Conservation (phyloP, 2,113 vertebrate species). For the Austrofundulus limnaeus region DNA sequence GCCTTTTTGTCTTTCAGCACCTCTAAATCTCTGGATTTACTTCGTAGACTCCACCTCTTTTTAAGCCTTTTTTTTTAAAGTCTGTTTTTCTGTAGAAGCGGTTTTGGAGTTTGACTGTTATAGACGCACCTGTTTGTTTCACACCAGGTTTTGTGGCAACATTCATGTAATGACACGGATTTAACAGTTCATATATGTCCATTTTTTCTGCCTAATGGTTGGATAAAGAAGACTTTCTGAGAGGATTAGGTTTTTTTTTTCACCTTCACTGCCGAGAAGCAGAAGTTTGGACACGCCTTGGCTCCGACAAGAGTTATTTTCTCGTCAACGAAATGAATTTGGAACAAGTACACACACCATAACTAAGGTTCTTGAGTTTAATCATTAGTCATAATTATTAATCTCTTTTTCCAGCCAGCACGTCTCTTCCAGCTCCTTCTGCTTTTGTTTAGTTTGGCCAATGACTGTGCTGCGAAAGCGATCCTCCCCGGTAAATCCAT, state of each 20-base stretch:
- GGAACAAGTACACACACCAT: neutral
- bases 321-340: neutral
- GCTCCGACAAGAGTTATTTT: neutral
- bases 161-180: too few relatives aligned
- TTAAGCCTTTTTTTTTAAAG: neutral
- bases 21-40: constrained; percentile 39
- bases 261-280: too few relatives aligned
- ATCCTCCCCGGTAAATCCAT: constrained; percentile 59
- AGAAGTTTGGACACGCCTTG: too few relatives aligned
- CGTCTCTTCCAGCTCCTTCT: constrained; percentile 31
- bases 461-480: constrained; percentile 49
- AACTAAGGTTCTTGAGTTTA: constrained; percentile 17
- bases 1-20: constrained; percentile 46
- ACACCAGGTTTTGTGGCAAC: too few relatives aligned
- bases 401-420: constrained; percentile 39
- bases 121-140: too few relatives aligned
- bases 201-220: too few relatives aligned
- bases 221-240: too few relatives aligned
- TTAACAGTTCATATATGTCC: too few relatives aligned
- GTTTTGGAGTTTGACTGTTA: too few relatives aligned
- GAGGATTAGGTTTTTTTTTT: too few relatives aligned
- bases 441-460: constrained; percentile 67
- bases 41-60: constrained; percentile 12
- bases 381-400: constrained; percentile 43
- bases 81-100: too few relatives aligned